Evolutionary conservation across 2,888 invertebrate species (phyloP).

Genomic region (Drosophila eohydei): DNA sequence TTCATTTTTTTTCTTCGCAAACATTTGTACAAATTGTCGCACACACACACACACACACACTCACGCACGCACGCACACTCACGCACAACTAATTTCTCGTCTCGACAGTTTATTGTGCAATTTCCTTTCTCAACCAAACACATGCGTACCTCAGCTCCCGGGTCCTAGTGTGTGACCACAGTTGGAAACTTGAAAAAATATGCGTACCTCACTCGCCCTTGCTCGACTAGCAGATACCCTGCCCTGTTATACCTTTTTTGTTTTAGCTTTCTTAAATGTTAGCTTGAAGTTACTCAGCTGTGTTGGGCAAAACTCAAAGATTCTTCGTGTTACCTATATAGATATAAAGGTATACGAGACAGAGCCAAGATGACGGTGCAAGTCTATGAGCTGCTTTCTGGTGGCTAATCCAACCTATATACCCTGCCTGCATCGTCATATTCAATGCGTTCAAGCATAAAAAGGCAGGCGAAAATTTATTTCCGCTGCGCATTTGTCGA

Average conservation of each 20-base stretch:
- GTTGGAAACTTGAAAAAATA: neutral
- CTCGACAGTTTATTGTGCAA: constrained; percentile 81
- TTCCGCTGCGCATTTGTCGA: constrained; percentile 72
- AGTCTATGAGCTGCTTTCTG: neutral
- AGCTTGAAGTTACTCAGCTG: no score
- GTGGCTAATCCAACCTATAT: neutral
- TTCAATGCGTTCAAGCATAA: constrained; percentile 2
- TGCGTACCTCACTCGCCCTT: neutral
- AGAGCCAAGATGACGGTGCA: neutral
- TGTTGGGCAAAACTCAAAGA: no score
- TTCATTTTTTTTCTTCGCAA: constrained; percentile 1
- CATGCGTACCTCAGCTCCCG: constrained; percentile 1
- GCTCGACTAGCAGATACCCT: constrained; percentile 2
- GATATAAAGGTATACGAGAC: neutral
- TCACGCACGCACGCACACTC: constrained; percentile 14
- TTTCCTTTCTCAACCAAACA: constrained; percentile 53
- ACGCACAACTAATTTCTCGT: constrained; percentile 72
- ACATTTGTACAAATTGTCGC: constrained; percentile 42
- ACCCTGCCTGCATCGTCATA: neutral
- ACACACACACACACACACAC: constrained; percentile 20
- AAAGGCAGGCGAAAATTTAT: constrained; percentile 56
- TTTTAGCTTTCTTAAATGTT: neutral
- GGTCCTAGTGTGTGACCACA: constrained; percentile 8
- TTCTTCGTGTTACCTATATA: no score
- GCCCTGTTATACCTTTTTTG: neutral